Percentiles rank a stretch among this genome's conserved stretches.
Conservation (phyloP, 2,797 vertebrate species). For the Clamator glandarius region DNA sequence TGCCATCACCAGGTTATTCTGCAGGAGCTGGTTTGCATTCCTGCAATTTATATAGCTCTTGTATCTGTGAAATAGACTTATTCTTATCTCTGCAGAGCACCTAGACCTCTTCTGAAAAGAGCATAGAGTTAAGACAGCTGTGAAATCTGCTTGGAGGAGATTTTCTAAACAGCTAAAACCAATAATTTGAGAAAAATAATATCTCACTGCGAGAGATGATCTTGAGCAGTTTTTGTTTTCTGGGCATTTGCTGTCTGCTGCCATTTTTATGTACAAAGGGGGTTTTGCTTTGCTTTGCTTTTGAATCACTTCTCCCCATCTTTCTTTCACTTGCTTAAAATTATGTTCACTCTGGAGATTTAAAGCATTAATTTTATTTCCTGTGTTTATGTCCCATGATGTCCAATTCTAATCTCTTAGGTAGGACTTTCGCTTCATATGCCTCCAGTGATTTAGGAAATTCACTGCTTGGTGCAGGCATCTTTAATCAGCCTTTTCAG, state of each 20-base stretch:
- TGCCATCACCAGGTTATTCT: background rate
- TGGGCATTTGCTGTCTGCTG: background rate
- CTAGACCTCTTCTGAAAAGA: background rate
- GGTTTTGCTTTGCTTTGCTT: background rate
- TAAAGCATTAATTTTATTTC: background rate
- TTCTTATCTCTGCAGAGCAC: background rate
- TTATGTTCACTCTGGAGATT: background rate
- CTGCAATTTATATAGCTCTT: background rate
- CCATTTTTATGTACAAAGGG: background rate
- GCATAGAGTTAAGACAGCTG: background rate
- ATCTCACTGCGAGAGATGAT: background rate
- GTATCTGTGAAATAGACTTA: background rate
- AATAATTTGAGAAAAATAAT: background rate
- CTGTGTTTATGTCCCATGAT: background rate
- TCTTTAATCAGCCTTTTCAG: background rate
- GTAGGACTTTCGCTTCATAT: background rate
- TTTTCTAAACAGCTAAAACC: background rate
- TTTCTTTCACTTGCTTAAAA: background rate
- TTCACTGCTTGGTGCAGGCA: background rate
- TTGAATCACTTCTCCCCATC: background rate
- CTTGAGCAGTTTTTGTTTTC: background rate
- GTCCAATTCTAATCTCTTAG: background rate
- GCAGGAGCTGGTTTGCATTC: background rate
- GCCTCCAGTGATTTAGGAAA: background rate
- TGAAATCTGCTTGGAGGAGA: background rate